Evolutionary conservation across 1,140 invertebrate genomes (phyloP).

Genomic region (Megathymus violae): DNA sequence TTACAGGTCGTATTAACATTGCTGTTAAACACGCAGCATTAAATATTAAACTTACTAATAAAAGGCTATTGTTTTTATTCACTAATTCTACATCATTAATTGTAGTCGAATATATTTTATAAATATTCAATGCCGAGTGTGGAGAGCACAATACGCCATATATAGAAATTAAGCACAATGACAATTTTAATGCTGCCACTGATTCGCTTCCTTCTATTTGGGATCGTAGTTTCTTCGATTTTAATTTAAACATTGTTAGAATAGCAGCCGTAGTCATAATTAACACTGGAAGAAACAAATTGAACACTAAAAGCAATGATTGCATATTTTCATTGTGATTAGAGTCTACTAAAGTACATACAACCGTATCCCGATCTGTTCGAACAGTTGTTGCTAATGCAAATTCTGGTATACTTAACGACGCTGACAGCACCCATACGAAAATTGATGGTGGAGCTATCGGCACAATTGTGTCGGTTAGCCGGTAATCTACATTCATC

Average conservation of each 20-base stretch:
- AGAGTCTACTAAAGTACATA: constrained; percentile 71
- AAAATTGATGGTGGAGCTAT: constrained; percentile 80
- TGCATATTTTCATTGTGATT: constrained; percentile 73
- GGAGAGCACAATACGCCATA: constrained; percentile 68
- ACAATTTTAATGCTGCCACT: constrained; percentile 65
- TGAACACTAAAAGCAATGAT: constrained; percentile 71
- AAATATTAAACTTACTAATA: constrained; percentile 59
- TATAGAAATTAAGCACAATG: constrained; percentile 68
- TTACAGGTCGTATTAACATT: constrained; percentile 58
- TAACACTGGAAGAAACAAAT: constrained; percentile 68
- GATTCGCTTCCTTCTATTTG: constrained; percentile 58
- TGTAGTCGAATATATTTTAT: constrained; percentile 53
- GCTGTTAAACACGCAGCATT: constrained; percentile 62
- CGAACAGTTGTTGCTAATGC: constrained; percentile 67
- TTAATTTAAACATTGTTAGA: constrained; percentile 65
- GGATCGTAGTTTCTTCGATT: constrained; percentile 48
- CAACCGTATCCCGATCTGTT: constrained; percentile 48
- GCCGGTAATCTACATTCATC: constrained; percentile 78
- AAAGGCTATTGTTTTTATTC: constrained; percentile 42
- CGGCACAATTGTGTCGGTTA: constrained; percentile 66
- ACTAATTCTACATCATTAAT: constrained; percentile 43
- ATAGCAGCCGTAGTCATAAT: constrained; percentile 55
- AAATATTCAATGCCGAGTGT: constrained; percentile 61
- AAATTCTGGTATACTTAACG: constrained; percentile 84
- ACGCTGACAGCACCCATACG: constrained; percentile 83